Evolutionary conservation across 2,797 vertebrate species (phyloP), one percentile per base, ranked within the genome.

Genomic region (Xenops minutus): DNA sequence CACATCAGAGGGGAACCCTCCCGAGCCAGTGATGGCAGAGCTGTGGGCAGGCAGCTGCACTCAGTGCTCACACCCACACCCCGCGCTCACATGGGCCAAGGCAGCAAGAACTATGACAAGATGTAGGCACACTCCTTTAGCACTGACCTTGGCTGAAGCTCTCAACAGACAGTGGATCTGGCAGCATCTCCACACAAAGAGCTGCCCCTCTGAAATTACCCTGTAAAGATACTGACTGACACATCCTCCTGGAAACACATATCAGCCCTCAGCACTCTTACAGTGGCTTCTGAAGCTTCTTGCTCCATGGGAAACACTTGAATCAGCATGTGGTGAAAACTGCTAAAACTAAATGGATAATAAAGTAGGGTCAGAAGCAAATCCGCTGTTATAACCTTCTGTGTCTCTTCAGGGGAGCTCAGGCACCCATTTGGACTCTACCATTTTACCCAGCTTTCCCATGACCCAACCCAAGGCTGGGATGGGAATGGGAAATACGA

Each of bases 21-120:
- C 24, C 18, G 59, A 16, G 63, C 3, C 2, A 2, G 44, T 8
- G 74, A 34, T 7, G 30, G 29, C 14, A 67, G n/a, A 37, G 32
- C 24, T n/a, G 9, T 29, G 29, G 17, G 15, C 54, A 72, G 58
- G 22, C 13, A 58, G n/a, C n/a, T 2, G 1, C 1, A 1, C 5
- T 44, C 76, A 51, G 14, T 21, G 36, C 67, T 62, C 30, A 14
- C 16, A 49, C 12, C 12, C 4, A 5, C 37, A 14, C 7, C 2
- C 14, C 14, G 7, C 29, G 12, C 1, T 21, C 37, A 21, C 24
- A 12, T 0, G 0, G 21, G 13, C 36, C 30, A 59, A 73, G 32
- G 56, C 26, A 61, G 18, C 41, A 78, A 66, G 34, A 26, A 26
- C 18, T 27, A 6, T 1, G 9, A 0, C 0, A 67, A 52, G 29